These are phyloP conservation scores for Cladopsammia gracilis DNA, from an alignment of 64 coral and sea anemone species.

Conservation along the genomic window DNA sequence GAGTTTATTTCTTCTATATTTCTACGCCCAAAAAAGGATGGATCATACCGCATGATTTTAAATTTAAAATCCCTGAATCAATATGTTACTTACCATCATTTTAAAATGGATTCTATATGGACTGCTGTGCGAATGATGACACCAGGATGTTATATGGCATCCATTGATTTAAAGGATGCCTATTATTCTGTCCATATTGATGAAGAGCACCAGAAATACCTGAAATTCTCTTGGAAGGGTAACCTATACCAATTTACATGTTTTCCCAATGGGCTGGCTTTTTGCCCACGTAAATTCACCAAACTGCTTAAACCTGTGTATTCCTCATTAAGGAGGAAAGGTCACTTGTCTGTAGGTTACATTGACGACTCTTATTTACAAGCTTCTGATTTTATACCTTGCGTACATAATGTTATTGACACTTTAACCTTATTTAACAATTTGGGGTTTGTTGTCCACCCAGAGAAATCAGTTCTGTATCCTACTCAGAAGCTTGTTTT, in stretches of 20 bases:
- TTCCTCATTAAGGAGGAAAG: background rate
- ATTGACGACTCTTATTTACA: constrained; percentile 41
- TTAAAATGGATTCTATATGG: no score
- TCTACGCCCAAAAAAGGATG: no score
- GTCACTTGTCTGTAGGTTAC: constrained; percentile 37
- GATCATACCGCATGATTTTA: no score
- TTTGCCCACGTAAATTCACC: background rate
- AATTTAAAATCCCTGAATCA: no score
- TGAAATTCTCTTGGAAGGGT: no score
- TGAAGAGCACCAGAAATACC: no score
- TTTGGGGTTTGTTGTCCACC: constrained; percentile 43
- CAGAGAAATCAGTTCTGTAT: constrained; percentile 6
- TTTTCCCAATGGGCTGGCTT: background rate
- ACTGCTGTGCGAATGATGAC: no score
- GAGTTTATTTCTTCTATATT: no score
- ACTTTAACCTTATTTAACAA: constrained; percentile 30
- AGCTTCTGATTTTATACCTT: background rate
- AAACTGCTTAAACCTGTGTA: constrained; percentile 12
- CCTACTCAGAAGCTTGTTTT: constrained; percentile 37
- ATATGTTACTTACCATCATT: no score
- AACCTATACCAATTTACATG: background rate
- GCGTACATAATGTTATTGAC: background rate
- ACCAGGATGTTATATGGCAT: no score
- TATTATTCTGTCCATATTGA: no score
- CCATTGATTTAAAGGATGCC: no score